phyloP scores from a whole-genome alignment of 2,797 vertebrate genomes.

The Tenualosa ilisha region DNA sequence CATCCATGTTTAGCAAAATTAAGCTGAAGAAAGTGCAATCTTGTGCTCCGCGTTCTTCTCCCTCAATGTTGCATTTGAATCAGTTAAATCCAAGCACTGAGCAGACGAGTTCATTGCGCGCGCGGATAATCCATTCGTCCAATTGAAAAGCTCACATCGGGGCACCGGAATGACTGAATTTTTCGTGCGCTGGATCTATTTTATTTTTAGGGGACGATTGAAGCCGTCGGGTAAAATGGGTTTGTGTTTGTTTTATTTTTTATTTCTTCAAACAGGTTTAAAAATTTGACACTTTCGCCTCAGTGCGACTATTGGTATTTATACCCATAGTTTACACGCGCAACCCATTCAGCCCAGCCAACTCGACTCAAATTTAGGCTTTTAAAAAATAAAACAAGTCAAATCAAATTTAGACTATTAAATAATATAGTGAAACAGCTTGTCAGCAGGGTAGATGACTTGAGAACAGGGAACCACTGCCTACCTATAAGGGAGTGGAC shows the following conservation, averaged over 20 bases:
- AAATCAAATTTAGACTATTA: no score
- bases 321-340: no score
- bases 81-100: conserved; percentile 30
- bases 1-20: conserved; percentile 69
- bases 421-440: no score
- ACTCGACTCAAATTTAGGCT: no score
- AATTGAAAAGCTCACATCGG: conserved; percentile 12
- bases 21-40: neutral
- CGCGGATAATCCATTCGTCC: conserved; percentile 29
- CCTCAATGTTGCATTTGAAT: conserved; percentile 32
- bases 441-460: no score
- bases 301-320: no score
- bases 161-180: conserved; percentile 5
- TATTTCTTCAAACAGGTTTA: neutral
- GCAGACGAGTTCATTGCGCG: conserved; percentile 26
- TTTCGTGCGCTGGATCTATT: neutral
- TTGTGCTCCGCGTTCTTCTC: conserved; percentile 4
- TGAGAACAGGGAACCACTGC: no score
- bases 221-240: neutral
- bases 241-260: no score
- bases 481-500: no score
- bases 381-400: no score
- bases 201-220: neutral
- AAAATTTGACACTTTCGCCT: neutral
- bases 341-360: no score